Percentiles rank a stretch among this genome's conserved stretches.
Conservation (phyloP, 2,888 invertebrate genomes). For the Apoda limacodes region DNA sequence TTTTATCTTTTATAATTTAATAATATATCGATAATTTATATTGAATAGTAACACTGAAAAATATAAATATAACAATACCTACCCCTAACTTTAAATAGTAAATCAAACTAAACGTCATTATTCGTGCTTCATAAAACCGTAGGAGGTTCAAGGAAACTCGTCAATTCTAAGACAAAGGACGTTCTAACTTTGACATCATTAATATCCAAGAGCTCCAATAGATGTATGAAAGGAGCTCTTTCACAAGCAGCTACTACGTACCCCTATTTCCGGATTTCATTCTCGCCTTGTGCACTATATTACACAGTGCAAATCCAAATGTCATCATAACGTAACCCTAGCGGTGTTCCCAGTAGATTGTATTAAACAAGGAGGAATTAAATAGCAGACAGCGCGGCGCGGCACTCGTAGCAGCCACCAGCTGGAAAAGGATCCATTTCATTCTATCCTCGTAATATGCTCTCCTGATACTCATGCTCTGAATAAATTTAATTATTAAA, state of each 20-base stretch:
- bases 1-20: too few species aligned
- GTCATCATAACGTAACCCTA: conserved; percentile 47
- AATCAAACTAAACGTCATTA: conserved; percentile 1
- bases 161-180: conserved; percentile 37
- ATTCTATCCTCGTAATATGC: conserved; percentile 27
- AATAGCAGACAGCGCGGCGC: conserved; percentile 42
- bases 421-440: conserved; percentile 37
- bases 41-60: too few species aligned
- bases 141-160: conserved; percentile 26
- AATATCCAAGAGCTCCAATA: conserved; percentile 33
- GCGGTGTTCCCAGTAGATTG: conserved; percentile 45
- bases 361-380: conserved; percentile 53
- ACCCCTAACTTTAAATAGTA: too few species aligned
- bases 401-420: conserved; percentile 42
- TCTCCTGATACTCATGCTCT: conserved; percentile 18
- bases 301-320: conserved; percentile 33
- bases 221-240: conserved; percentile 28
- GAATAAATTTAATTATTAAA: conserved; percentile 7
- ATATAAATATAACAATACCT: too few species aligned
- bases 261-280: conserved; percentile 48
- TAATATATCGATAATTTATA: too few species aligned
- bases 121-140: conserved; percentile 25
- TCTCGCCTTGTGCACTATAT: conserved; percentile 33
- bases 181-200: conserved; percentile 33
- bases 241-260: conserved; percentile 33